phyloP scores from a whole-genome alignment of 2,113 vertebrate species.

The Hippopotamus amphibius region DNA sequence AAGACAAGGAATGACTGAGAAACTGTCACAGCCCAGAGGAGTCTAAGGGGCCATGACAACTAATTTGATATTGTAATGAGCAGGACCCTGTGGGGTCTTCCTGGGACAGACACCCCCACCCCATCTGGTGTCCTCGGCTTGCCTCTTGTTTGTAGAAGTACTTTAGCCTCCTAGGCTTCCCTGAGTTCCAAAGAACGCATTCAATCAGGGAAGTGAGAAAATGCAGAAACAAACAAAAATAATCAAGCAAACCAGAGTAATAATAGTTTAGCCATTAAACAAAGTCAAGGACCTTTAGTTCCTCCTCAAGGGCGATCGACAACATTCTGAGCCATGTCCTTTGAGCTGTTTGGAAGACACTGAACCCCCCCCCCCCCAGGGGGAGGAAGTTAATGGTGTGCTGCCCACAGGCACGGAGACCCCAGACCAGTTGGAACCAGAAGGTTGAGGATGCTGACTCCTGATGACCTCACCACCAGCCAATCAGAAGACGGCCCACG shows the following conservation, averaged over 20 bases:
- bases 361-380: background rate
- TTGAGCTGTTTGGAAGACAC: background rate
- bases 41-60: background rate
- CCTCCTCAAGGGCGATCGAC: background rate
- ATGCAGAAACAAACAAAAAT: background rate
- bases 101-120: background rate
- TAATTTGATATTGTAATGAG: accelerated
- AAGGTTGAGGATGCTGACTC: background rate
- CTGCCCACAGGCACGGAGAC: background rate
- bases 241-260: background rate
- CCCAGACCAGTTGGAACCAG: background rate
- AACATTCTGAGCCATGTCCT: background rate
- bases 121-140: background rate
- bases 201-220: background rate
- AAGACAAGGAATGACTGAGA: background rate
- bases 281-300: background rate
- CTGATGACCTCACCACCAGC: background rate
- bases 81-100: background rate
- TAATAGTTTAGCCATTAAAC: background rate
- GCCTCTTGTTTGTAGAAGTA: background rate
- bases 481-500: background rate
- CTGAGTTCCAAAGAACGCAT: background rate
- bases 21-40: no score
- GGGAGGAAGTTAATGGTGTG: background rate
- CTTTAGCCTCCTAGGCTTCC: background rate